Conservation (phyloP, 2,113 vertebrate genomes). For the Nycticorax nycticorax region DNA sequence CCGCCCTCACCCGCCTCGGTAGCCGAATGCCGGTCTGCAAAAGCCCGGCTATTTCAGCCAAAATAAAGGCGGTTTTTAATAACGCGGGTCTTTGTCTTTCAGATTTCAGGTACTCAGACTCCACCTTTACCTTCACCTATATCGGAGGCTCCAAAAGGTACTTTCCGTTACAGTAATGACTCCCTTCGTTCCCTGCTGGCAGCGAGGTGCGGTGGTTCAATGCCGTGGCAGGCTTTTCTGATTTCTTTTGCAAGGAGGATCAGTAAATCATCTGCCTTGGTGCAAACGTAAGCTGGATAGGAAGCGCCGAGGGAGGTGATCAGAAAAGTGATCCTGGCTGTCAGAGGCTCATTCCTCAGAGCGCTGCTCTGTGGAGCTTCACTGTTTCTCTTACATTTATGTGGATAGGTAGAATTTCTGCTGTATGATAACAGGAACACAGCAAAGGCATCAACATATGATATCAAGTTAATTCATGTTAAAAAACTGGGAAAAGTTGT, state of each 20-base stretch:
- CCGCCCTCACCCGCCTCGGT: neutral
- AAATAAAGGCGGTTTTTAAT: neutral
- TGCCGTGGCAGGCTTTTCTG: neutral
- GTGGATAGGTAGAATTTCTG: neutral
- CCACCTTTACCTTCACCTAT: conserved; percentile 90
- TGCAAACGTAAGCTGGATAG: neutral
- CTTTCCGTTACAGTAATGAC: neutral
- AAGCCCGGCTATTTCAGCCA: neutral
- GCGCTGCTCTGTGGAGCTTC: neutral
- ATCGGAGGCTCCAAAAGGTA: conserved; percentile 88
- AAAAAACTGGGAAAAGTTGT: neutral
- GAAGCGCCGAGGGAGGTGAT: neutral
- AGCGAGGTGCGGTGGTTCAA: neutral
- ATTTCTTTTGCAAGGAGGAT: neutral
- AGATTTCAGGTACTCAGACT: conserved; percentile 91
- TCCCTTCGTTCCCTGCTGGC: conserved; percentile 56
- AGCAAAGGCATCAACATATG: neutral
- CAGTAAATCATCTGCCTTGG: neutral
- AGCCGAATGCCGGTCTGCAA: neutral
- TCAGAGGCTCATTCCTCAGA: neutral
- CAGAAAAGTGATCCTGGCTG: neutral
- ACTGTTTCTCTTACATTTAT: neutral
- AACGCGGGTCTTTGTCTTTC: conserved; percentile 60
- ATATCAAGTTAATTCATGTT: neutral
- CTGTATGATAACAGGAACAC: neutral